These are phyloP conservation scores for Mus spretus DNA, from an alignment of 2,797 vertebrate genomes.

Conservation along the genomic window DNA sequence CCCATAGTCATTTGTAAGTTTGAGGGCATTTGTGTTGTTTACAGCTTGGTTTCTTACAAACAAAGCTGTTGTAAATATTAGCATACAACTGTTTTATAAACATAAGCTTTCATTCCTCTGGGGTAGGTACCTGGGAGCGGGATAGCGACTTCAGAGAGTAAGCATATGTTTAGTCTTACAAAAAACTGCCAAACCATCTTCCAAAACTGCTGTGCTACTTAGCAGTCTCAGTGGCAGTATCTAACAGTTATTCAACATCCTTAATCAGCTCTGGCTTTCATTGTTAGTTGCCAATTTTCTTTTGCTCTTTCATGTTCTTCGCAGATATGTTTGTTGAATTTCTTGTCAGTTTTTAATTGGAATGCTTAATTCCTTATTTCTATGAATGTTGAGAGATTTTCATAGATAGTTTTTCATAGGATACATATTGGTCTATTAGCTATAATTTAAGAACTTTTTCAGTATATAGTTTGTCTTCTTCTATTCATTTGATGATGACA, in stretches of 20 bases:
- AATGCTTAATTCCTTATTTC: conserved; percentile 41
- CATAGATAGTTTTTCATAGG: not conserved
- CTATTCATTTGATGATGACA: not conserved
- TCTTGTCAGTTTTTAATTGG: conserved; percentile 22
- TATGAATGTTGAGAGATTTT: conserved; percentile 42
- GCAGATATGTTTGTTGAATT: not conserved
- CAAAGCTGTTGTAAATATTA: conserved; percentile 62
- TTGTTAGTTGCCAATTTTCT: not conserved
- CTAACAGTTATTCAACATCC: not conserved
- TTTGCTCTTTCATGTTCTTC: not conserved
- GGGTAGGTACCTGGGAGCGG: not conserved
- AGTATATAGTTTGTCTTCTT: not conserved
- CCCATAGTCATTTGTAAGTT: not conserved
- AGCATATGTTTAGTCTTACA: conserved; percentile 19
- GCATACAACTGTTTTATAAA: conserved; percentile 11
- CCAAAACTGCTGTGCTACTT: not conserved
- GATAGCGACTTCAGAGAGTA: not conserved
- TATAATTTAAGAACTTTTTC: conserved; percentile 5
- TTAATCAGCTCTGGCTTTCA: not conserved
- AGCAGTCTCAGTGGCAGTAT: accelerated
- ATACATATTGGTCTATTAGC: not conserved
- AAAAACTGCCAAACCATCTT: not conserved
- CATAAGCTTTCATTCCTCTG: conserved; percentile 48
- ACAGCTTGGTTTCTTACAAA: conserved; percentile 10
- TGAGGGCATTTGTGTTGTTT: conserved; percentile 8